A percentile compares a stretch with the other conserved stretches of the same genome.
phyloP scores from a whole-genome alignment of 2,888 invertebrate species.

The Nasonovia ribisnigri region DNA sequence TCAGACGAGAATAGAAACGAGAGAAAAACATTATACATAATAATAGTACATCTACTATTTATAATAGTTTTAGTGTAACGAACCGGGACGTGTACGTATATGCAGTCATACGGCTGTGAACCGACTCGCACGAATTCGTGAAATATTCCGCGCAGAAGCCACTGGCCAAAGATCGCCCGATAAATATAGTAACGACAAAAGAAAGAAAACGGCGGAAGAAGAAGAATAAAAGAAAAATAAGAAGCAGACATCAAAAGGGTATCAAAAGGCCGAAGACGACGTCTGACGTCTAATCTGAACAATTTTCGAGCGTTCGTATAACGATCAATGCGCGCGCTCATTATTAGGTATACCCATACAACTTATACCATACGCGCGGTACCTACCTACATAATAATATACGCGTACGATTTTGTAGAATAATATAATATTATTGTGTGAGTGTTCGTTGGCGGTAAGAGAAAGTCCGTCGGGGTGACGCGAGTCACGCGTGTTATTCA shows the following conservation, averaged over 20 bases:
- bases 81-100: neutral
- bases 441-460: neutral
- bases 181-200: neutral
- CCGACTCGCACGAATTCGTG: neutral
- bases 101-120: neutral
- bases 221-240: neutral
- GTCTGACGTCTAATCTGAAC: neutral
- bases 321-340: neutral
- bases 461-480: slow-evolving; percentile 24
- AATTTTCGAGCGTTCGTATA: neutral
- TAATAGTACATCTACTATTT: neutral
- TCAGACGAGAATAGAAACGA: neutral
- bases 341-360: neutral
- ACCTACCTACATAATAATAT: neutral
- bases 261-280: neutral
- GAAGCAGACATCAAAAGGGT: neutral
- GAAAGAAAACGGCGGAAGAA: neutral
- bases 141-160: neutral
- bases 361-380: neutral
- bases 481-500: neutral
- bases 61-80: neutral
- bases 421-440: neutral
- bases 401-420: neutral
- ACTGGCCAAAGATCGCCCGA: neutral
- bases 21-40: neutral